Percentiles rank a stretch among this genome's conserved stretches.
Conservation (phyloP, 2,113 vertebrate species). For the Capricornis sumatraensis region DNA sequence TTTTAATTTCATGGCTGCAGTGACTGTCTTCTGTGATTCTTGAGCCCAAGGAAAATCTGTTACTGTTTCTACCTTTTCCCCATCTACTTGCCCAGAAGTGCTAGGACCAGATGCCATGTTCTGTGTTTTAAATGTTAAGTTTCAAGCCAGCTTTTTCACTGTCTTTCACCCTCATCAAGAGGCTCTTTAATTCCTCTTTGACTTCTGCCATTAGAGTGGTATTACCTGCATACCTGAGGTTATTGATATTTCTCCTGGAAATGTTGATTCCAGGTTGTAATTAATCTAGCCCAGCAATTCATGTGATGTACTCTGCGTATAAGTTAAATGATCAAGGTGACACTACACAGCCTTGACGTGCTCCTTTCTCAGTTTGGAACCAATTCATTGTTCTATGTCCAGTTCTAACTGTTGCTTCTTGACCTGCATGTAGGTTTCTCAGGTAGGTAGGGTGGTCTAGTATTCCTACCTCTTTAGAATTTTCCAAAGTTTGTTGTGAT, state of each 20-base stretch:
- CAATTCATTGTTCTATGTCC: neutral
- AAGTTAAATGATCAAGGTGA: neutral
- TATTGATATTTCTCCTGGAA: neutral
- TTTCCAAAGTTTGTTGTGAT: neutral
- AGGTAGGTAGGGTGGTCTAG: neutral
- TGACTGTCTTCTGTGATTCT: neutral
- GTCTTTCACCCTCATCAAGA: neutral
- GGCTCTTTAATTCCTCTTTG: neutral
- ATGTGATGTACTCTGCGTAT: neutral
- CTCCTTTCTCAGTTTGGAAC: neutral
- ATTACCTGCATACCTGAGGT: neutral
- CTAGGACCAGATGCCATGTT: neutral
- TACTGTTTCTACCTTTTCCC: neutral
- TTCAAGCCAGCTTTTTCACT: neutral
- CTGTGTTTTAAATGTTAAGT: neutral
- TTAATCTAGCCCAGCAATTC: neutral
- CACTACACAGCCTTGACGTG: neutral
- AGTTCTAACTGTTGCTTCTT: neutral
- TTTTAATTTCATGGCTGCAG: neutral
- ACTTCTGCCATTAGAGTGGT: neutral
- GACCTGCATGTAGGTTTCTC: neutral
- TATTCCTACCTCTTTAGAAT: neutral
- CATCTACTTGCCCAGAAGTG: neutral
- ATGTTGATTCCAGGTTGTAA: neutral
- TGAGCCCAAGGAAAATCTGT: neutral